A percentile compares a stretch with the other conserved stretches of the same genome.
These are phyloP conservation scores for Meandrina meandrites DNA, from an alignment of 92 coral and sea anemone genomes.

Conservation along the genomic window DNA sequence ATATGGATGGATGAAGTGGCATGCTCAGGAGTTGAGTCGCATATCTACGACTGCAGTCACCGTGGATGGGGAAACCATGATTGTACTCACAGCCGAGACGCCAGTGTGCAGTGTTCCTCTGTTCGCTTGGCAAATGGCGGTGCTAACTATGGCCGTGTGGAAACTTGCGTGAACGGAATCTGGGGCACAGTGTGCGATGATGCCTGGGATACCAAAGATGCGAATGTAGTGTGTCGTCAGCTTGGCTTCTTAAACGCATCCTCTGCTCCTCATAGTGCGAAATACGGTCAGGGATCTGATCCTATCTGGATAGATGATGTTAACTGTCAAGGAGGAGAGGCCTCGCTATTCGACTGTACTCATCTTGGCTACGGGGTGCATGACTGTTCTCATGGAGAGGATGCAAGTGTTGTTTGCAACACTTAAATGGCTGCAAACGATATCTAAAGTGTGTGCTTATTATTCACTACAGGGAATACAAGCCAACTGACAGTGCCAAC, in stretches of 20 bases:
- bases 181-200: background rate
- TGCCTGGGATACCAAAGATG: background rate
- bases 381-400: no score
- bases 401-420: no score
- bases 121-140: background rate
- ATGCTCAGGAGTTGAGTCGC: constrained; percentile 44
- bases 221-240: background rate
- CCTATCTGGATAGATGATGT: background rate
- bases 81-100: constrained; percentile 48
- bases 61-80: background rate
- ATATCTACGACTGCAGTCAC: constrained; percentile 27
- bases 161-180: background rate
- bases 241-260: background rate
- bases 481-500: no score
- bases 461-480: no score
- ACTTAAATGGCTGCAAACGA: background rate
- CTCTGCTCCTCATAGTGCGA: background rate
- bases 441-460: no score
- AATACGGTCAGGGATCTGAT: background rate
- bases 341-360: no score
- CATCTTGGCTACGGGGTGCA: no score
- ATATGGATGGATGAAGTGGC: constrained; percentile 45
- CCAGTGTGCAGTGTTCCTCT: constrained; percentile 44
- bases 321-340: no score
- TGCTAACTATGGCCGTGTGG: background rate